A percentile compares a stretch with the other conserved stretches of the same genome.
These are phyloP conservation scores for Lemur catta DNA, from an alignment of 2,797 vertebrate genomes.

Conservation along the genomic window DNA sequence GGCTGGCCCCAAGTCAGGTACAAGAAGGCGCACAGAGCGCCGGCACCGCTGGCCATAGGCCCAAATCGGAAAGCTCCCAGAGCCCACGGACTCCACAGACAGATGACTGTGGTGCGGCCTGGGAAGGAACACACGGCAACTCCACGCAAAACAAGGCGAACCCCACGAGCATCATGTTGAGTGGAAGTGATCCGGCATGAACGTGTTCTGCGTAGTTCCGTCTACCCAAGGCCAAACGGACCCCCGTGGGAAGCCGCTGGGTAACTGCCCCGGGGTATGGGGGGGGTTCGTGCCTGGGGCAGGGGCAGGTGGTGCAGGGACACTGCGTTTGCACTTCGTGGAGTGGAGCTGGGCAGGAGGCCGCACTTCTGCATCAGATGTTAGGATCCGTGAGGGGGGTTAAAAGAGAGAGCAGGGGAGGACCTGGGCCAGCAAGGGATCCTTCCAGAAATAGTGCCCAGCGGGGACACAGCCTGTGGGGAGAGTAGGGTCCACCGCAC, in stretches of 20 bases:
- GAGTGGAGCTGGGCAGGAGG: neutral
- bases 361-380: neutral
- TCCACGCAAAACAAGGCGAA: fast-evolving
- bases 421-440: neutral
- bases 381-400: neutral
- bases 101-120: fast-evolving
- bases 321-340: no score
- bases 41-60: fast-evolving
- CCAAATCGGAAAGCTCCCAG: neutral
- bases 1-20: neutral
- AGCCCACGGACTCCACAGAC: neutral
- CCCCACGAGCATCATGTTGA: neutral
- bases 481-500: neutral
- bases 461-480: neutral
- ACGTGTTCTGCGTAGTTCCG: neutral
- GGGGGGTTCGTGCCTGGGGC: neutral
- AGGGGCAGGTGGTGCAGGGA: no score
- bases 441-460: neutral
- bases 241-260: neutral
- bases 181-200: neutral
- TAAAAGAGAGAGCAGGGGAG: neutral
- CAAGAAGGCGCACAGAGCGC: fast-evolving
- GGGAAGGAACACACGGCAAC: fast-evolving
- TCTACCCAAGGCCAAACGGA: neutral
- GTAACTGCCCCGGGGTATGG: neutral